phyloP scores from a whole-genome alignment of 2,113 vertebrate genomes.

The Oncorhynchus tshawytscha region DNA sequence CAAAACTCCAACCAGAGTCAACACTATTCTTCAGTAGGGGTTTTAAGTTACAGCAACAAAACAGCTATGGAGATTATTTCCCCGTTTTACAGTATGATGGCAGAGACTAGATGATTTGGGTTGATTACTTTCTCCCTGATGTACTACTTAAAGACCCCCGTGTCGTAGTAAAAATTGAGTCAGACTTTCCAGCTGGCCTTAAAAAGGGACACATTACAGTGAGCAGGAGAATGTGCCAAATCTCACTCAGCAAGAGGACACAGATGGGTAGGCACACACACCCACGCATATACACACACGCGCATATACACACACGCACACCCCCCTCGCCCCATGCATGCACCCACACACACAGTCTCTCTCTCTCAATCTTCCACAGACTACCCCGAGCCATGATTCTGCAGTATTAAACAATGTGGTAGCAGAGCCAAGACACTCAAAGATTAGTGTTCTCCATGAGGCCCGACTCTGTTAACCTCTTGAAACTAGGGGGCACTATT shows the following conservation, averaged over 20 bases:
- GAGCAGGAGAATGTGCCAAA: not conserved
- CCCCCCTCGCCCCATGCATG: too few species aligned
- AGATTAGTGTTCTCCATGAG: not conserved
- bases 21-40: not conserved
- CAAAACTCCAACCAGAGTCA: slow-evolving; percentile 24
- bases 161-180: slow-evolving; percentile 40
- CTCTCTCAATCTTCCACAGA: not conserved
- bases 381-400: not conserved
- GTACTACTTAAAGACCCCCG: slow-evolving; percentile 42
- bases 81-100: too few species aligned
- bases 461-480: not conserved
- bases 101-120: not conserved
- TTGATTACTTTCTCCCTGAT: slow-evolving; percentile 35
- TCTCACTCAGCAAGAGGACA: slow-evolving; percentile 11
- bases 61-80: too few species aligned
- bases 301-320: not conserved
- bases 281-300: slow-evolving; percentile 14
- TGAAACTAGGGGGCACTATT: too few species aligned
- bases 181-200: slow-evolving; percentile 50
- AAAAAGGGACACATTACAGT: slow-evolving; percentile 35
- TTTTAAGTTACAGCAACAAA: not conserved
- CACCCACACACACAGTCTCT: not conserved
- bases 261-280: not conserved
- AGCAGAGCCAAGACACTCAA: not conserved
- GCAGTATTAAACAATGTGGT: too few species aligned